Base-by-base conservation (phyloP, 2,888 invertebrate species). In the Parelbella ahira region DNA sequence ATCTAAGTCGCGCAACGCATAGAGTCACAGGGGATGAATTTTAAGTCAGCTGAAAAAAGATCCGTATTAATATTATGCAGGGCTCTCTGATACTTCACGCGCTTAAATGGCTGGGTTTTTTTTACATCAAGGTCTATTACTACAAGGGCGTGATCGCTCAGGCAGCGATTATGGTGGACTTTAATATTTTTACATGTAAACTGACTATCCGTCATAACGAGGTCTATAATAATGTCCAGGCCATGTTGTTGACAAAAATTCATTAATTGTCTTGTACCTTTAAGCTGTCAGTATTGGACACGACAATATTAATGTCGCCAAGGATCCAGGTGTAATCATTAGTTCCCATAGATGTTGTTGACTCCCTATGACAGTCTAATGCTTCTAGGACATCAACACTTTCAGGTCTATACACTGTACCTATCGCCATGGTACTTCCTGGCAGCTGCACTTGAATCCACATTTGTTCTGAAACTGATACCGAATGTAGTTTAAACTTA, bases 141-240 rank as follows among this genome's bases (percentile, higher is more conserved):
- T 4, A 48, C 13, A 9, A 42, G 4, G 4, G 32, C 47, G 18
- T 48, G 47, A 5, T 48, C 47, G 8, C 44, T 44, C 1, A 48
- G 3, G 3, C 10, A 20, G 4, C 0, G 19, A 4, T 41, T 41
- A 20, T 41, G 34, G 15, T 24, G 13, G 0, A 24, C 24, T 13
- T 34, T 3, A 8, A 34, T 4, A 0, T 6, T 24, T 21, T 10
- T 12, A 4, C 28, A 28, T 4, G 8, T 37, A 1, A 4, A 7
- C 1, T 5, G 2, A 3, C 1, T 20, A 7, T 27, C 11, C 0
- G 37, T 37, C 5, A 27, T 4, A 2, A 20, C 13, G 2, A 37
- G 7, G 8, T 41, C 41, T 20, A 41, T 6, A n/a, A n/a, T n/a
- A n/a, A n/a, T n/a, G n/a, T n/a, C n/a, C n/a, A n/a, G n/a, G n/a